These are phyloP conservation scores for Lycaon pictus DNA, from an alignment of 2,113 vertebrate genomes.

Conservation along the genomic window DNA sequence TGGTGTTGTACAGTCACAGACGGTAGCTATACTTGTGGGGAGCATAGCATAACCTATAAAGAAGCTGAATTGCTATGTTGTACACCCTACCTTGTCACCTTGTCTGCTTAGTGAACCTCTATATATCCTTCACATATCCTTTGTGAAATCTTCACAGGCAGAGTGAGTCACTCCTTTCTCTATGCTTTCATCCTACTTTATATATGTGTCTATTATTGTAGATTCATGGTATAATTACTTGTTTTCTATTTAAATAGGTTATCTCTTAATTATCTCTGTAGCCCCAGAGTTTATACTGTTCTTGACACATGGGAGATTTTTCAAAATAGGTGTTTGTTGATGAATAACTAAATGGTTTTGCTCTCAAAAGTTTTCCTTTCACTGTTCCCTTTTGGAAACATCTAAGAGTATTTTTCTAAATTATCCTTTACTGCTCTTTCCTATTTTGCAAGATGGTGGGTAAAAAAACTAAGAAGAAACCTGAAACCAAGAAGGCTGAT, in stretches of 20 bases:
- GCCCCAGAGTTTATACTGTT: neutral
- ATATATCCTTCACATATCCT: neutral
- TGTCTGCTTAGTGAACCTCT: neutral
- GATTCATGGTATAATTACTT: neutral
- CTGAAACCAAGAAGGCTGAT: neutral
- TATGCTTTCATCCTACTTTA: neutral
- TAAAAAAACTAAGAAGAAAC: neutral
- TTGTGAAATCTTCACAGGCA: neutral
- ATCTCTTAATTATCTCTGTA: neutral
- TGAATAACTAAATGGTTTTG: neutral
- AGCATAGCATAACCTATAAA: neutral
- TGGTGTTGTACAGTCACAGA: neutral
- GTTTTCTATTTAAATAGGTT: neutral
- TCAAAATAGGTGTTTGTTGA: conserved; percentile 2
- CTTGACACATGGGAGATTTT: neutral
- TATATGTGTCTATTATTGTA: neutral
- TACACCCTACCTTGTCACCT: neutral
- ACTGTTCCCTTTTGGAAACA: neutral
- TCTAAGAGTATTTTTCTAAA: neutral
- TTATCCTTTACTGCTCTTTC: neutral
- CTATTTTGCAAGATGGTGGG: neutral
- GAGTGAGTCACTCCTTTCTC: neutral
- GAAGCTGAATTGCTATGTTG: neutral
- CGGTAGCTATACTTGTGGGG: neutral
- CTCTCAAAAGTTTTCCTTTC: neutral